Evolutionary conservation across 2,888 invertebrate species (phyloP), one percentile per base, ranked within the genome.

Genomic region (Cristatella mucedo): DNA sequence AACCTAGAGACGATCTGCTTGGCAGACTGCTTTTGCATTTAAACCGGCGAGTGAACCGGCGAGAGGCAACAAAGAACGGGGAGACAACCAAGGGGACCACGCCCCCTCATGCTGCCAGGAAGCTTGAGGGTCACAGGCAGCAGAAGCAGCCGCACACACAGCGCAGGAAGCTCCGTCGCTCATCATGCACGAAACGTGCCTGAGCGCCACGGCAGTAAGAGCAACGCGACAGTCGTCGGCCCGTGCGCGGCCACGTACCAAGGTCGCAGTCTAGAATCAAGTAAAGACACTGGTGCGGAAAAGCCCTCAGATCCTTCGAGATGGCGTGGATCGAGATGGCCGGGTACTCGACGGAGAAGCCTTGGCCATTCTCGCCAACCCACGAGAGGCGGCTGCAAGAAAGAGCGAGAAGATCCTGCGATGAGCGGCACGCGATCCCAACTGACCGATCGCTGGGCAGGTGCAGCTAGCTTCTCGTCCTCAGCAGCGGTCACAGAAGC

Each of bases 241-340:
- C n/a, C n/a, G n/a, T n/a, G n/a, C n/a, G n/a, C n/a, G n/a, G 32
- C 7, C 5, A 31, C 32, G 5, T 5, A 62, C 69, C 71, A 31
- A 78, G 63, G 55, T 74, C 71, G 44, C 75, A 75, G 56, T 80
- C 79, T 13, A 81, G 68, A 68, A 82, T 77, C 50, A 82, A 65
- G 53, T 78, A 80, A 3, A 83, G 67, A 49, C 79, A 78, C 24
- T 78, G 75, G 2, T 74, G 69, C 0, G 78, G 77, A 65, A 75
- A 75, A 32, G 71, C 65, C 44, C 67, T 66, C 29, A 70, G 59
- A 47, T 82, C 80, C 49, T 77, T 68, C 37, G 80, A 79, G 16
- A 81, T 69, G 0, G 80, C 83, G 54, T 83, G 82, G 9, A 82
- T 68, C 1, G 77, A 74, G 57, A 83, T 80, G 51, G 74, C 74